These are phyloP conservation scores for Steatornis caripensis DNA, from an alignment of 2,113 vertebrate species.

Conservation along the genomic window DNA sequence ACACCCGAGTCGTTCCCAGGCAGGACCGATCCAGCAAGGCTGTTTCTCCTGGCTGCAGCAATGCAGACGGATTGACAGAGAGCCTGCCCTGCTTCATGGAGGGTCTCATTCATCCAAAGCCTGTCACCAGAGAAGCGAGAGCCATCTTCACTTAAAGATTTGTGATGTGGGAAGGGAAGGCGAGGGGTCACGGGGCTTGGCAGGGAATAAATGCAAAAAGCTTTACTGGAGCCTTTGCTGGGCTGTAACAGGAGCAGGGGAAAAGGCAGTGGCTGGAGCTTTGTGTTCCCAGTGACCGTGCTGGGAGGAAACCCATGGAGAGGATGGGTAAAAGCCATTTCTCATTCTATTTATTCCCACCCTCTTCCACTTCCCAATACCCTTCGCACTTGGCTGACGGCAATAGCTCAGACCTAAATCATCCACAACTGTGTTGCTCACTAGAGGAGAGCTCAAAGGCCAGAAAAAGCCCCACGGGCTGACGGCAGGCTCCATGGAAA, in stretches of 20 bases:
- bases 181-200: too few species aligned
- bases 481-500: background rate
- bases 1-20: too few species aligned
- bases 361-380: background rate
- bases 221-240: background rate
- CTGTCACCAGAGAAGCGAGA: too few species aligned
- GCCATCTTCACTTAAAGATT: too few species aligned
- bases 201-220: too few species aligned
- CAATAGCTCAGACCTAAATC: background rate
- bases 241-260: background rate
- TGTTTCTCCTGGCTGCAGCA: too few species aligned
- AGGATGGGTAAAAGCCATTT: background rate
- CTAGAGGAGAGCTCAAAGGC: background rate
- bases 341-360: background rate
- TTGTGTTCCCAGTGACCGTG: background rate
- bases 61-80: too few species aligned
- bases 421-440: background rate
- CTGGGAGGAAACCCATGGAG: background rate
- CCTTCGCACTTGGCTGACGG: background rate
- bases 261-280: background rate
- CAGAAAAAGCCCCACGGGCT: background rate
- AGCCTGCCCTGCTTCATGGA: too few species aligned
- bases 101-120: too few species aligned
- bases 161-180: too few species aligned
- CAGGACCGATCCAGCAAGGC: too few species aligned